A percentile compares a stretch with the other conserved stretches of the same genome.
Evolutionary conservation across 2,797 vertebrate genomes (phyloP).

Genomic region (Tokudaia tokunoshimensis): DNA sequence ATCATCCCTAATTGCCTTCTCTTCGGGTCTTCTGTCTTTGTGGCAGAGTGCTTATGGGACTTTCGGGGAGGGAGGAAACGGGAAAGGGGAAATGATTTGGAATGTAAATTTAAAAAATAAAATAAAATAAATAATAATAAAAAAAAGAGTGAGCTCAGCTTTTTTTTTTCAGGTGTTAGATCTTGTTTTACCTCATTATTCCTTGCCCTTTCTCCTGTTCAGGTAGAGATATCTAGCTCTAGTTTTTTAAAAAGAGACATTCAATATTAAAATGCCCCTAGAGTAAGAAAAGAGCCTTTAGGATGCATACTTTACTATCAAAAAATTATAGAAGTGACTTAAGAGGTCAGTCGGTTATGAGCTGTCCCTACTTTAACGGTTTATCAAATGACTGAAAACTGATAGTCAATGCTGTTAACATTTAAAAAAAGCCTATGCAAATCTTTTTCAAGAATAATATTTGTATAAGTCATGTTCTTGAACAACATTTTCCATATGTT

Average conservation of each 20-base stretch:
- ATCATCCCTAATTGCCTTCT: conserved; percentile 70
- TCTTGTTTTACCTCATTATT: conserved; percentile 70
- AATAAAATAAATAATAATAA: no score
- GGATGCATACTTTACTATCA: not conserved
- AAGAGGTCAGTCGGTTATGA: not conserved
- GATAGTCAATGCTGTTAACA: not conserved
- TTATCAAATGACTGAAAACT: not conserved
- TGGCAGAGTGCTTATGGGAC: no score
- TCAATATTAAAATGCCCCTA: not conserved
- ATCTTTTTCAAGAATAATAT: not conserved
- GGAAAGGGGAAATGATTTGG: no score
- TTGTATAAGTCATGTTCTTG: not conserved
- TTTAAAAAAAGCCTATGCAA: not conserved
- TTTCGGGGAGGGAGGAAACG: no score
- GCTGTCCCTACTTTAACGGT: not conserved
- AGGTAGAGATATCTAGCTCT: not conserved
- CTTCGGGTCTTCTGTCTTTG: conserved; percentile 65
- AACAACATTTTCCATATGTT: not conserved
- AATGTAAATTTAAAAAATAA: no score
- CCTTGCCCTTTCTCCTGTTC: not conserved
- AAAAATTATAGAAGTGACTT: not conserved
- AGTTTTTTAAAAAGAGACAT: conserved; percentile 20
- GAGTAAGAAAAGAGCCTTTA: conserved; percentile 15
- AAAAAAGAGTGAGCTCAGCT: conserved; percentile 42
- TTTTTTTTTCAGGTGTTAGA: conserved; percentile 57